A percentile compares a stretch with the other conserved stretches of the same genome.
Conservation (phyloP, 2,888 invertebrate species). For the Drosophila colorata region DNA sequence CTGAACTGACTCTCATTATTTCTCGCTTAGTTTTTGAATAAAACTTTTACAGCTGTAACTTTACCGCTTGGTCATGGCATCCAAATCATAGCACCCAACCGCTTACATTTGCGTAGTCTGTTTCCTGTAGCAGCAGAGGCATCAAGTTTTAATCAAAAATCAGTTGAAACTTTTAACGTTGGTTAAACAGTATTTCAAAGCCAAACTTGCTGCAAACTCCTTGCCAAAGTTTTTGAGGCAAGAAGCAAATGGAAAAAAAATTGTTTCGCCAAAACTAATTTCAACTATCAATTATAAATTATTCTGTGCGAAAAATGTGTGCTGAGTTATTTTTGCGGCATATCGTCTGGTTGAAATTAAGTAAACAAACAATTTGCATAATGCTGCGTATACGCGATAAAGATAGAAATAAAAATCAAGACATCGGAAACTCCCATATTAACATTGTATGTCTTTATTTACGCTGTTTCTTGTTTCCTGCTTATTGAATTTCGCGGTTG, state of each 20-base stretch:
- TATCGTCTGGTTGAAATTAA: conserved; percentile 7
- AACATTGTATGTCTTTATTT: conserved; percentile 53
- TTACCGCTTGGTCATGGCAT: conserved; percentile 44
- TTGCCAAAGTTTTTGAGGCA: conserved; percentile 6
- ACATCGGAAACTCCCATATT: conserved; percentile 50
- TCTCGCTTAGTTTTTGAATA: conserved; percentile 24
- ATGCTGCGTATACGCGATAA: conserved; percentile 71
- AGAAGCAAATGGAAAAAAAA: conserved; percentile 1
- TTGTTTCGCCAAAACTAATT: conserved; percentile 44
- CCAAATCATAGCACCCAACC: background rate
- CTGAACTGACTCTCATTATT: conserved; percentile 20
- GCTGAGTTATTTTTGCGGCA: conserved; percentile 14
- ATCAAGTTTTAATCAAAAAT: conserved; percentile 72
- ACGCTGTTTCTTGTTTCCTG: conserved; percentile 26
- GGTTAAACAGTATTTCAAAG: conserved; percentile 20
- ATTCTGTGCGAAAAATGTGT: conserved; percentile 12
- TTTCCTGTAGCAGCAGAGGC: conserved; percentile 15
- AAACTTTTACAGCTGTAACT: conserved; percentile 46
- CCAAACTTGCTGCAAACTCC: conserved; percentile 16
- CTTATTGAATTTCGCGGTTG: conserved; percentile 49
- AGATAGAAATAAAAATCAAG: conserved; percentile 54
- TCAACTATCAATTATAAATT: conserved; percentile 64
- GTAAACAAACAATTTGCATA: conserved; percentile 71
- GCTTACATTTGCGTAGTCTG: conserved; percentile 11
- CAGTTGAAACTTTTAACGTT: conserved; percentile 56